Percentiles rank a stretch among this genome's conserved stretches.
phyloP scores from a whole-genome alignment of 2,797 vertebrate genomes.

The Carapus acus region DNA sequence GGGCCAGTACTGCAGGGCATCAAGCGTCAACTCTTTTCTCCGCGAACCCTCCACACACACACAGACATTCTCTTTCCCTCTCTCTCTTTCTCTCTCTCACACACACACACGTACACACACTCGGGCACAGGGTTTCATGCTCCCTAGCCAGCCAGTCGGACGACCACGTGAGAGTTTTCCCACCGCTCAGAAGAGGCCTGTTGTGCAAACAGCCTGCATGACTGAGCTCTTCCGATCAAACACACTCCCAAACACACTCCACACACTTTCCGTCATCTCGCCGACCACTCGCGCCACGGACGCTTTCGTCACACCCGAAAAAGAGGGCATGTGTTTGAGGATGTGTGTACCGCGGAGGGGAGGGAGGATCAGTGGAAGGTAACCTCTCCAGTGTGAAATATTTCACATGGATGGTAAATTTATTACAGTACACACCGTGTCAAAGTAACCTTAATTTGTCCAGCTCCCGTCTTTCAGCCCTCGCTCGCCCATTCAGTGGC shows the following conservation, averaged over 20 bases:
- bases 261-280: constrained; percentile 15
- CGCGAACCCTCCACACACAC: constrained; percentile 36
- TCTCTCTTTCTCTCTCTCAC: too few relatives aligned
- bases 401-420: constrained; percentile 35
- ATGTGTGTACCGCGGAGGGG: not conserved
- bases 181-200: constrained; percentile 50
- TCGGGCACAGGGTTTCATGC: constrained; percentile 24
- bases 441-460: constrained; percentile 43
- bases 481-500: constrained; percentile 31
- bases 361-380: constrained; percentile 6
- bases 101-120: constrained; percentile 21
- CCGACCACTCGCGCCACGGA: constrained; percentile 19
- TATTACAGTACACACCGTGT: constrained; percentile 31
- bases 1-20: constrained; percentile 29
- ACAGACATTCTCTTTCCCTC: too few relatives aligned
- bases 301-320: constrained; percentile 1
- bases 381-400: constrained; percentile 35
- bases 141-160: constrained; percentile 28
- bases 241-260: constrained; percentile 28
- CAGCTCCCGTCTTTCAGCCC: constrained; percentile 39
- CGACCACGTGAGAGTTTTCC: constrained; percentile 60
- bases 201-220: constrained; percentile 54
- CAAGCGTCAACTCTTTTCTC: constrained; percentile 51
- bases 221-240: constrained; percentile 40
- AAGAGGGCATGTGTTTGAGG: not conserved